phyloP scores from a whole-genome alignment of 2,113 vertebrate genomes.

The Syngnathus floridae region DNA sequence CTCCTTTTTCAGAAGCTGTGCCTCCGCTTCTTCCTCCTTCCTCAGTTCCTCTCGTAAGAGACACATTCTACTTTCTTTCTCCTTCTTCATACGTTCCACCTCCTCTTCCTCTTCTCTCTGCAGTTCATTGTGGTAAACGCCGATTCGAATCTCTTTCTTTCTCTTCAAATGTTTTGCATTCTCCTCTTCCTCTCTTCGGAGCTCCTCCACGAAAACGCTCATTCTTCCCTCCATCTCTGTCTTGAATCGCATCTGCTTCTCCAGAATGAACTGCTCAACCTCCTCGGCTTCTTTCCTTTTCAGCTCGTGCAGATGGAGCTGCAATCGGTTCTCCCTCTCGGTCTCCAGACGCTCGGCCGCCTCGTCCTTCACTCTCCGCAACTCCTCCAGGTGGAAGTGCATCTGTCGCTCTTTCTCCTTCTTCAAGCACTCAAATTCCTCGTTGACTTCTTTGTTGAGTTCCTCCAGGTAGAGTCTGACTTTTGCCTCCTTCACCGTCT shows the following conservation, averaged over 20 bases:
- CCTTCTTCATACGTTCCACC: not conserved
- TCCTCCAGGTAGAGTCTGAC: not conserved
- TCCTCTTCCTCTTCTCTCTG: not conserved
- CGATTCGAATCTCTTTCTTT: not conserved
- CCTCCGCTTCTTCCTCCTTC: not conserved
- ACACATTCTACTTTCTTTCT: not conserved
- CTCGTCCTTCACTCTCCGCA: not conserved
- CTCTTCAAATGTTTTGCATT: not conserved
- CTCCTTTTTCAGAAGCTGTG: not conserved
- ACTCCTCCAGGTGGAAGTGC: not conserved
- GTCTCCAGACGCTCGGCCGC: not conserved
- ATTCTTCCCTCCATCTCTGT: not conserved
- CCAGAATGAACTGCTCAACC: not conserved
- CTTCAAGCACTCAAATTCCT: not conserved
- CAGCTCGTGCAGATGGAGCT: not conserved
- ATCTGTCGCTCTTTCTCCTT: not conserved
- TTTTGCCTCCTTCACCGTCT: not conserved
- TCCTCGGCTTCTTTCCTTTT: not conserved
- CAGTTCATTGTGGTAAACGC: not conserved
- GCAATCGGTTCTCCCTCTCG: conserved; percentile 53
- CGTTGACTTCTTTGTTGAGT: not conserved
- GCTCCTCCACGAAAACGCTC: not conserved
- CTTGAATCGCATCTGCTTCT: not conserved
- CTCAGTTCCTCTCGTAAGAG: not conserved
- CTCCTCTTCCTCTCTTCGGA: conserved; percentile 1